A percentile compares a stretch with the other conserved stretches of the same genome.
Conservation (phyloP, 2,797 vertebrate species). For the Acanthopagrus latus region DNA sequence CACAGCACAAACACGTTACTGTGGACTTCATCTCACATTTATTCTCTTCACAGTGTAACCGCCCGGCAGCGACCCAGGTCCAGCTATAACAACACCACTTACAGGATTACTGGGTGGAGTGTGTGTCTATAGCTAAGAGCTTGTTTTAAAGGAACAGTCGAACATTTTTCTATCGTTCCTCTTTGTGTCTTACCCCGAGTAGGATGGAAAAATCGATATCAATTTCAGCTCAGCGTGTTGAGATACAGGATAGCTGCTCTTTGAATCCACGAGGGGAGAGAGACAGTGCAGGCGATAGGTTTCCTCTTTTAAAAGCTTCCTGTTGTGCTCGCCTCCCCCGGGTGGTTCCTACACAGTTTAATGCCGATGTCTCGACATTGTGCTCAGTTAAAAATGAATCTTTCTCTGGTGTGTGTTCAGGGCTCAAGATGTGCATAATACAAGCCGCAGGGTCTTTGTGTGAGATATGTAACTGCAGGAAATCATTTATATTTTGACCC, state of each 20-base stretch:
- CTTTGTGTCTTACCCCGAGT: slow-evolving; percentile 12
- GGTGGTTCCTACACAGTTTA: slow-evolving; percentile 26
- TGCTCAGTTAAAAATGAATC: not conserved
- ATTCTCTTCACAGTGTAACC: not conserved
- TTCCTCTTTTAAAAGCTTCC: slow-evolving; percentile 50
- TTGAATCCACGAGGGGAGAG: slow-evolving; percentile 12
- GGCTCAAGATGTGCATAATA: not conserved
- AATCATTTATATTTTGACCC: not conserved
- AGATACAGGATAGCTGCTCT: slow-evolving; percentile 14
- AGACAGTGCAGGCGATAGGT: not conserved
- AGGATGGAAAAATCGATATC: slow-evolving; percentile 55
- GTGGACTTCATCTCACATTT: too few species aligned
- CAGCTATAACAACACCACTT: not conserved
- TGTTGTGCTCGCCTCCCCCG: slow-evolving; percentile 16
- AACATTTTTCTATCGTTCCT: not conserved
- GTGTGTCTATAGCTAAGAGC: not conserved
- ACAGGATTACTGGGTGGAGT: too few species aligned
- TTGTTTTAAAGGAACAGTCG: slow-evolving; percentile 17
- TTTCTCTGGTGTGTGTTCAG: not conserved
- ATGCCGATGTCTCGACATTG: not conserved
- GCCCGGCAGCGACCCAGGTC: not conserved
- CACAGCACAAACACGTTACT: too few species aligned
- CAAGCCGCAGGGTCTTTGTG: not conserved
- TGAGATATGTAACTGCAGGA: not conserved
- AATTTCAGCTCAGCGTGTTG: slow-evolving; percentile 34